phyloP scores from a whole-genome alignment of 2,888 invertebrate species.

The Pteria penguin region DNA sequence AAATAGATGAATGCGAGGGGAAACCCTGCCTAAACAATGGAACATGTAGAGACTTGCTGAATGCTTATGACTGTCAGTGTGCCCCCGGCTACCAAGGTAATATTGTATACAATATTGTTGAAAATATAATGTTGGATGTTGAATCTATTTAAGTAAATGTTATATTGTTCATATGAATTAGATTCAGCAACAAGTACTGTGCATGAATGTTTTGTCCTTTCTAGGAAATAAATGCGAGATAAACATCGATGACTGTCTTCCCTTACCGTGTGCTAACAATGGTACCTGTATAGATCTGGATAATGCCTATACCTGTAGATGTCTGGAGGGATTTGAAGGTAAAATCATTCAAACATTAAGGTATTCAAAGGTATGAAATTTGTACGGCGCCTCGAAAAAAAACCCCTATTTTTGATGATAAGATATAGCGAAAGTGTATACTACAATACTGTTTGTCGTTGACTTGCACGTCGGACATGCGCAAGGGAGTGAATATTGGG shows the following conservation, averaged over 20 bases:
- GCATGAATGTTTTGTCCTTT: constrained; percentile 43
- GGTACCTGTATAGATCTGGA: constrained; percentile 70
- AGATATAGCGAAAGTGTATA: too few species aligned
- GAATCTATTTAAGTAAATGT: too few species aligned
- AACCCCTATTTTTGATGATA: too few species aligned
- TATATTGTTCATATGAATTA: background rate
- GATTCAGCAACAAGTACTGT: constrained; percentile 18
- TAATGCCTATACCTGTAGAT: constrained; percentile 58
- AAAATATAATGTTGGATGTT: too few species aligned
- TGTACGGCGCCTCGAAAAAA: too few species aligned
- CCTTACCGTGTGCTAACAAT: constrained; percentile 62
- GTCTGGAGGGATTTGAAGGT: constrained; percentile 57
- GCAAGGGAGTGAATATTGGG: too few species aligned
- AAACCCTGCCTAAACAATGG: constrained; percentile 68
- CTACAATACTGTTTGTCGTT: too few species aligned
- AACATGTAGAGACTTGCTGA: constrained; percentile 61
- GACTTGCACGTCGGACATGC: too few species aligned
- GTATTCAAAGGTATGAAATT: too few species aligned
- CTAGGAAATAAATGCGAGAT: constrained; percentile 79
- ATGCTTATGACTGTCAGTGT: constrained; percentile 59
- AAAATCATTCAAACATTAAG: too few species aligned
- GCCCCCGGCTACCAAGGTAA: constrained; percentile 6
- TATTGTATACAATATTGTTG: too few species aligned
- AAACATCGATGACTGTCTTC: constrained; percentile 65
- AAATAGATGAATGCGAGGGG: constrained; percentile 69